Evolutionary conservation across 2,797 vertebrate genomes (phyloP).

Genomic region (Melanogrammus aeglefinus): DNA sequence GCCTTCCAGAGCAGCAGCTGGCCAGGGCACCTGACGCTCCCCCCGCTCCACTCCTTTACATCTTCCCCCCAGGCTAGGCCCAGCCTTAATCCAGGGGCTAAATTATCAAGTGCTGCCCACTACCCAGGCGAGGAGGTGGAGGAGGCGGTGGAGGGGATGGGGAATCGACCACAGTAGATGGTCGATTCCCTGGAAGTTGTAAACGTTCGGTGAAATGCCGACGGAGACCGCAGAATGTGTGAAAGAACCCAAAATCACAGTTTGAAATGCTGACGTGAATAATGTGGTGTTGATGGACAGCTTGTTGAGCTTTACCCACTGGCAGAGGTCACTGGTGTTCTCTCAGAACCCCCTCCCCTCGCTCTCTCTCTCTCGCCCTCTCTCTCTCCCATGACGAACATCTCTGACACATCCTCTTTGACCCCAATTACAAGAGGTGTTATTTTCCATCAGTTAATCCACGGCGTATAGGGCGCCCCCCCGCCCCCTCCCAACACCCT

Average conservation of each 20-base stretch:
- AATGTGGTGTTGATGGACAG: conserved; percentile 34
- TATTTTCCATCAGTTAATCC: conserved; percentile 66
- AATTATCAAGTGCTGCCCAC: conserved; percentile 59
- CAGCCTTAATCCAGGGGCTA: conserved; percentile 55
- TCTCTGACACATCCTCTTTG: conserved; percentile 64
- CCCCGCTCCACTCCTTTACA: conserved; percentile 38
- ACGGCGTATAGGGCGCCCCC: conserved; percentile 31
- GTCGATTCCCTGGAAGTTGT: no score
- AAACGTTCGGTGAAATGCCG: background rate
- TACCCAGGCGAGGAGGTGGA: conserved; percentile 12
- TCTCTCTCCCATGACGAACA: conserved; percentile 56
- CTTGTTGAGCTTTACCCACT: conserved; percentile 43
- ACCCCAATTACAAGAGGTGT: conserved; percentile 75
- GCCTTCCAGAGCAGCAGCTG: conserved; percentile 60
- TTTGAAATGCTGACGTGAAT: background rate
- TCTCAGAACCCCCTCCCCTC: conserved; percentile 32
- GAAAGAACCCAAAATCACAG: background rate
- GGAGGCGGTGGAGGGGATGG: conserved; percentile 20
- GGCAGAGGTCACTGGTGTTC: conserved; percentile 26
- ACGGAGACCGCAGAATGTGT: background rate
- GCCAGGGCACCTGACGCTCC: conserved; percentile 54
- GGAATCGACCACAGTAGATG: background rate
- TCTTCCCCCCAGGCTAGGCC: conserved; percentile 48
- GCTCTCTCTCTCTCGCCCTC: no score
- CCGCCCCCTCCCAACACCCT: conserved; percentile 16